Base-by-base conservation (phyloP, 2,797 vertebrate genomes). In the Enteromius treurensis region DNA sequence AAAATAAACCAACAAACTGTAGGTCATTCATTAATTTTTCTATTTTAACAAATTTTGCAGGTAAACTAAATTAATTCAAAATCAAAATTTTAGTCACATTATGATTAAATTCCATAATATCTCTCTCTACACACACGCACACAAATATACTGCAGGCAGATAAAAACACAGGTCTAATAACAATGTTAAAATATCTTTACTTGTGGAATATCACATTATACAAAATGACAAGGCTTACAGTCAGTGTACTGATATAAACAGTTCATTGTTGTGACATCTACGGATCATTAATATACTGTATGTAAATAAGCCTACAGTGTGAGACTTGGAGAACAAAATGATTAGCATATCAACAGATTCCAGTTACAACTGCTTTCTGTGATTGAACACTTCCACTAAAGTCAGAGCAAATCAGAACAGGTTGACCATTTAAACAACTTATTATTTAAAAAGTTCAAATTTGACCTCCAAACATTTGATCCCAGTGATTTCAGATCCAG, bases 221-320 rank as follows among this genome's bases (percentile, higher is more conserved):
- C 68, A 89, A 88, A 90, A 86, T 62, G 53, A 81, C 83, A 79
- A 84, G 79, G 70, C 68, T 85, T 79, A 84, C 85, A 85, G 81
- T 84, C 71, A 71, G 71, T 80, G 81, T 86, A 86, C 76, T 85
- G 34, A 84, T 47, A 81, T 65, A 77, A 82, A 82, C 19, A 69
- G 76, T 82, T 84, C 62, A 81, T 75, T 87, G 70, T 49, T 42
- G 84, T 80, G 73, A 81, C 62, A 58, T 86, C 81, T 85, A 87
- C 26, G 77, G 55, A 83, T 62, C 55, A 81, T 79, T 71, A 81
- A 80, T 80, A 75, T 23, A 5, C 55, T 11, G 55, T 13, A 65
- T 87, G 80, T 89, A 89, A 55, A 81, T 47, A 77, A 53, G 65
- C 53, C 58, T 81, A 67, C 32, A 81, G 53, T 70, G 53, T 49